Base-by-base conservation (phyloP, 2,797 vertebrate genomes). In the Pogonophryne albipinna region DNA sequence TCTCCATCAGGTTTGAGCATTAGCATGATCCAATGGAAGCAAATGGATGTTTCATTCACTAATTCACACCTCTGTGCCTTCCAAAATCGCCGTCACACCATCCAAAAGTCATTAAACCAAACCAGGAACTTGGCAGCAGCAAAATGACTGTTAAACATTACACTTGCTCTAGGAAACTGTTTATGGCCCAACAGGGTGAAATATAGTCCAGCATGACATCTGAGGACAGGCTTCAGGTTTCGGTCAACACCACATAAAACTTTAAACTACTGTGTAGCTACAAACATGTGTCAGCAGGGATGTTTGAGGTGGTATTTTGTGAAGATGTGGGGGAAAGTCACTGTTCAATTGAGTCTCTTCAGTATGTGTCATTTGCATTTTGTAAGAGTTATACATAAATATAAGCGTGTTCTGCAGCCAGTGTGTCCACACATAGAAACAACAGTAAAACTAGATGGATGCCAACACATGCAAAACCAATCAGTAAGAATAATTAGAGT, bases 21-120 rank as follows among this genome's bases (percentile, higher is more conserved):
- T 47, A 50, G 58, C 76, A 80, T 88, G 75, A 73, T 83, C 74
- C 12, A 17, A 77, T 78, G 58, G 66, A 82, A 74, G 79, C 60
- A 81, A 83, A 87, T 69, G 51, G 66, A 87, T 76, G 71, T 74
- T 85, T 86, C 74, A 74, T 58, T 88, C 70, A 78, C 81, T 85
- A 84, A 83, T 86, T 90, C 71, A 84, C 80, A 84, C 53, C 10
- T 80, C 70, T 55, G 49, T n/a, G 19, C 80, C 78, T 86, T 90
- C 87, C 80, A 91, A 87, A 92, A 86, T 76, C 3, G 15, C 61
- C 51, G 68, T 78, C 71, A 44, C 65, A 66, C 51, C 74, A 80
- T 91, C 88, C 86, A 89, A 73, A 79, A 85, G 81, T 79, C 86
- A 90, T 92, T 89, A 90, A 91, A 92, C 70, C 47, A 4, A 87